Conservation (phyloP, 2,888 invertebrate species). For the Patella depressa region DNA sequence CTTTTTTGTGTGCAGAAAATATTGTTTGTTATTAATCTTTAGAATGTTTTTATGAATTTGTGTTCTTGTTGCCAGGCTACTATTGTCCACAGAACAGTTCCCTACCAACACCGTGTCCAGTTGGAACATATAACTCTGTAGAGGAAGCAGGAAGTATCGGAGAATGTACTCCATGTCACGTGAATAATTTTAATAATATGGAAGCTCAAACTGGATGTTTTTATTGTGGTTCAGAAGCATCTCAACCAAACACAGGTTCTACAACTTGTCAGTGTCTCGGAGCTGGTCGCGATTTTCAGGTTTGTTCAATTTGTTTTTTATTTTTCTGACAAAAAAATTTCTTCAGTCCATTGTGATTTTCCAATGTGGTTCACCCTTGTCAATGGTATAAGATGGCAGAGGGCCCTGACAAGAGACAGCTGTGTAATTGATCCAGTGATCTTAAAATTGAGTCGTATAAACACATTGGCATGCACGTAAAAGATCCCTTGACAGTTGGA, state of each 20-base stretch:
- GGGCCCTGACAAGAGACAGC: too few relatives aligned
- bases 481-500: too few relatives aligned
- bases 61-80: slow-evolving; percentile 51
- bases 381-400: too few relatives aligned
- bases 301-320: slow-evolving; percentile 22
- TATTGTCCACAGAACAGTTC: slow-evolving; percentile 64
- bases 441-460: neutral
- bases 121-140: slow-evolving; percentile 53
- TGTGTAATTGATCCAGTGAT: too few relatives aligned
- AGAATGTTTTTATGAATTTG: too few relatives aligned
- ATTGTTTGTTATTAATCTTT: too few relatives aligned
- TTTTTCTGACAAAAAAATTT: too few relatives aligned
- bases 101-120: slow-evolving; percentile 58
- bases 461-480: too few relatives aligned
- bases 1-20: too few relatives aligned
- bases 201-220: slow-evolving; percentile 61
- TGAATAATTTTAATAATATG: slow-evolving; percentile 61
- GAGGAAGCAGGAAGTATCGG: slow-evolving; percentile 40
- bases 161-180: slow-evolving; percentile 57
- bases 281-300: slow-evolving; percentile 67
- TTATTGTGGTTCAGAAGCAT: slow-evolving; percentile 61
- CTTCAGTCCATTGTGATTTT: too few relatives aligned
- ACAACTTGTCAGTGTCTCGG: slow-evolving; percentile 61
- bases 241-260: slow-evolving; percentile 54
- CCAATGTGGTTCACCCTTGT: neutral